phyloP scores from a whole-genome alignment of 1,140 invertebrate genomes.

The Plodia interpunctella region DNA sequence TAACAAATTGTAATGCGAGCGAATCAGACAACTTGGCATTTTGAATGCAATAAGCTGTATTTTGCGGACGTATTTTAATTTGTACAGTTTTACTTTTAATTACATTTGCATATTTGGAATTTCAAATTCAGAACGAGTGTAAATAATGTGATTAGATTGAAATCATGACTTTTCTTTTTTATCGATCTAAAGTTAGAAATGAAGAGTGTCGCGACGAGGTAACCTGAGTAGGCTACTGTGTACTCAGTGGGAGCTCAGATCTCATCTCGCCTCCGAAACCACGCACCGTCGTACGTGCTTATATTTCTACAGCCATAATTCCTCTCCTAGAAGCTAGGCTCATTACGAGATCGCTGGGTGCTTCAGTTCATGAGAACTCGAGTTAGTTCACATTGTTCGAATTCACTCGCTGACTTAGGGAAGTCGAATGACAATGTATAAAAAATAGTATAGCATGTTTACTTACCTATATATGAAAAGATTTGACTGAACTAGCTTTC shows the following conservation, averaged over 20 bases:
- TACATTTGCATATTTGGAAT: background rate
- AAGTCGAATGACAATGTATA: background rate
- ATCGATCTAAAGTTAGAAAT: background rate
- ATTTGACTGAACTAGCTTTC: no score
- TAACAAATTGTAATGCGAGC: slow-evolving; percentile 63
- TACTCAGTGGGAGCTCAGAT: slow-evolving; percentile 18
- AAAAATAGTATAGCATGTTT: no score
- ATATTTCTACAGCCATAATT: slow-evolving; percentile 35
- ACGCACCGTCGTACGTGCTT: slow-evolving; percentile 15
- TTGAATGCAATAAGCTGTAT: slow-evolving; percentile 9
- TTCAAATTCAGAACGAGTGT: background rate
- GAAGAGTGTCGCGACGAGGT: background rate
- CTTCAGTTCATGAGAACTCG: slow-evolving; percentile 5
- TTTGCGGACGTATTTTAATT: slow-evolving; percentile 2
- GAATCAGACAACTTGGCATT: slow-evolving; percentile 31
- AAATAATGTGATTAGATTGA: slow-evolving; percentile 2
- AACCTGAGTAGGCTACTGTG: slow-evolving; percentile 13
- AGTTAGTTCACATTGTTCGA: background rate
- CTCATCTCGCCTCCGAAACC: slow-evolving; percentile 9
- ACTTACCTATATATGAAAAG: no score
- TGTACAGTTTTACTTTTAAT: background rate
- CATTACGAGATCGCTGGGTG: slow-evolving; percentile 31
- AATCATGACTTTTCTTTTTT: background rate
- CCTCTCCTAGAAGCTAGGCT: slow-evolving; percentile 37
- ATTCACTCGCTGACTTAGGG: background rate